These are phyloP conservation scores for Tolmerus cingulatus DNA, from an alignment of 2,888 invertebrate genomes.

Conservation along the genomic window DNA sequence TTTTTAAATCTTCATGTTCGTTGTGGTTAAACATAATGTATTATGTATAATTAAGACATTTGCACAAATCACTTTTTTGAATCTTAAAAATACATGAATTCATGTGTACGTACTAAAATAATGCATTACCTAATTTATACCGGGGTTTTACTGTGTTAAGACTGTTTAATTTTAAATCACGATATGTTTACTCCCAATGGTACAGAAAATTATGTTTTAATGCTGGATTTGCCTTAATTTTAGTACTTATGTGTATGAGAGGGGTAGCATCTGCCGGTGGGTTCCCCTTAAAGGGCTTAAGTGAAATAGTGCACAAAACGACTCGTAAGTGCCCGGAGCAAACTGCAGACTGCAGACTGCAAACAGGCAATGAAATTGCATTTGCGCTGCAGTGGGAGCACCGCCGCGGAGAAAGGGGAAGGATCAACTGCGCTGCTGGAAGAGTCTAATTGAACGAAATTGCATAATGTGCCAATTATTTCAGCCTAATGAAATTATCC, in stretches of 20 bases:
- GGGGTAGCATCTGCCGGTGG: neutral
- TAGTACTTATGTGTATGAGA: neutral
- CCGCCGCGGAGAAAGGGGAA: neutral
- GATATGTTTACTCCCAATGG: no score
- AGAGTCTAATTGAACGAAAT: neutral
- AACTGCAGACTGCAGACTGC: neutral
- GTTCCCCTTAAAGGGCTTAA: neutral
- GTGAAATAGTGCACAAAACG: neutral
- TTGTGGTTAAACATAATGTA: no score
- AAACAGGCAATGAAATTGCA: neutral
- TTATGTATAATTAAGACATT: no score
- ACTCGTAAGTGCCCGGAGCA: neutral
- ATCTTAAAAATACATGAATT: no score
- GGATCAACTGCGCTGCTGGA: neutral
- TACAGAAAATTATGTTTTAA: neutral
- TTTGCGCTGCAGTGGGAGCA: neutral
- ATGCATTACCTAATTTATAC: no score
- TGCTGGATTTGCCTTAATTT: neutral
- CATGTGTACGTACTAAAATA: no score
- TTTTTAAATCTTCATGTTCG: no score
- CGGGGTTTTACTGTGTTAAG: no score
- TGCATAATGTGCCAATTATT: neutral
- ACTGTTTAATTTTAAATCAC: no score
- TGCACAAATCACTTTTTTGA: no score
- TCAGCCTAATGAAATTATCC: neutral